A percentile compares a stretch with the other conserved stretches of the same genome.
Evolutionary conservation across 2,113 vertebrate genomes (phyloP).

Genomic region (Ailuropoda melanoleuca): DNA sequence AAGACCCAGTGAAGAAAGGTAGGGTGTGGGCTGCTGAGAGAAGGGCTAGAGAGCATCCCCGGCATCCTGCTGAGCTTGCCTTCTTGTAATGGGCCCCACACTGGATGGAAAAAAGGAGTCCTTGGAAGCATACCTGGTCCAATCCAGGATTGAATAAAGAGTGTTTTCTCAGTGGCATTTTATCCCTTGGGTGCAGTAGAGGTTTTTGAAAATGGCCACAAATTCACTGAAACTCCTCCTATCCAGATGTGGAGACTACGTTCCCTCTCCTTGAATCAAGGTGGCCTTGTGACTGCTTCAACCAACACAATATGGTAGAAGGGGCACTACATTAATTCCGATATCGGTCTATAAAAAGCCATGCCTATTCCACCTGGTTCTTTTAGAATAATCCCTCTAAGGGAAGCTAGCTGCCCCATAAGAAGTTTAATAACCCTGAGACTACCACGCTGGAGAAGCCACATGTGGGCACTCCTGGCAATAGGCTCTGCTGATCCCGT

Average conservation of each 20-base stretch:
- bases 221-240: background rate
- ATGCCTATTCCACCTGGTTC: background rate
- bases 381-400: background rate
- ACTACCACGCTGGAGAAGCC: background rate
- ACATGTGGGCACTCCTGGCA: background rate
- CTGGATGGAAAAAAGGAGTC: background rate
- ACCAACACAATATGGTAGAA: background rate
- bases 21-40: background rate
- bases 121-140: background rate
- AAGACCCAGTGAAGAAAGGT: slow-evolving; percentile 2
- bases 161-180: background rate
- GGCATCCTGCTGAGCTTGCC: background rate
- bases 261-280: background rate
- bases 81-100: background rate
- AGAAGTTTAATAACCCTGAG: background rate
- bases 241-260: background rate
- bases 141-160: background rate
- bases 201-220: background rate
- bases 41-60: background rate
- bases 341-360: background rate
- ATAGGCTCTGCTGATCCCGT: background rate
- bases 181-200: background rate
- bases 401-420: background rate
- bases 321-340: background rate
- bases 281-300: background rate